phyloP scores from a whole-genome alignment of 2,888 invertebrate species.

The Ectemnius lituratus region DNA sequence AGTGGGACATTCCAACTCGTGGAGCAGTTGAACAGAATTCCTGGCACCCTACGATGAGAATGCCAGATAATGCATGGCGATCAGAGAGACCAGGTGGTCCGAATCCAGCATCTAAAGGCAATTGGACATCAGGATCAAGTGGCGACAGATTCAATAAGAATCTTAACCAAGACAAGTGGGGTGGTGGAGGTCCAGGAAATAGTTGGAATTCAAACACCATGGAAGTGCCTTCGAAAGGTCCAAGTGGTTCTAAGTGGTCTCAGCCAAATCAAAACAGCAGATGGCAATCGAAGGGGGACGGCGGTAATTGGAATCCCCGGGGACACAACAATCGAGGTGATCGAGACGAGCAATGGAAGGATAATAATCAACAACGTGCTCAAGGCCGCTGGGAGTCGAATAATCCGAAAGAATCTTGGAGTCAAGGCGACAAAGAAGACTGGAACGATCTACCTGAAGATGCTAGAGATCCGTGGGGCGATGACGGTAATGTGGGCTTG shows the following conservation, averaged over 20 bases:
- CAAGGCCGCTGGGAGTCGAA: conserved; percentile 58
- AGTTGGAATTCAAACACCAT: conserved; percentile 45
- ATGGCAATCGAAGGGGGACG: conserved; percentile 42
- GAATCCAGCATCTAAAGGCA: conserved; percentile 29
- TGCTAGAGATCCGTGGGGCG: conserved; percentile 75
- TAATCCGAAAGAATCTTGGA: conserved; percentile 51
- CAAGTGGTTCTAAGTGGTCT: conserved; percentile 34
- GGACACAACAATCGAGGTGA: conserved; percentile 61
- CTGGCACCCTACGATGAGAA: conserved; percentile 31
- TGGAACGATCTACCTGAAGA: conserved; percentile 74
- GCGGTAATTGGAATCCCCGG: conserved; percentile 67
- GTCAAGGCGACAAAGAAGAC: conserved; percentile 68
- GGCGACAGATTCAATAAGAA: conserved; percentile 57
- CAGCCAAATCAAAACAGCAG: conserved; percentile 33
- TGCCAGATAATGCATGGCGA: conserved; percentile 37
- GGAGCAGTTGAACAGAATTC: conserved; percentile 63
- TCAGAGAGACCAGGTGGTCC: conserved; percentile 43
- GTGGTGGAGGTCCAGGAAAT: conserved; percentile 40
- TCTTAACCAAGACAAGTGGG: conserved; percentile 56
- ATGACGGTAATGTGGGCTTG: conserved; percentile 60
- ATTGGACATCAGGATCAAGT: conserved; percentile 50
- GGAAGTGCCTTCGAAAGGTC: conserved; percentile 31
- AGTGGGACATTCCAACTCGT: conserved; percentile 74
- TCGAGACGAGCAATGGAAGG: conserved; percentile 60
- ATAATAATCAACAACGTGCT: conserved; percentile 46